These are phyloP conservation scores for Strigamia transsilvanica DNA, from an alignment of 2,888 invertebrate genomes.

Conservation along the genomic window DNA sequence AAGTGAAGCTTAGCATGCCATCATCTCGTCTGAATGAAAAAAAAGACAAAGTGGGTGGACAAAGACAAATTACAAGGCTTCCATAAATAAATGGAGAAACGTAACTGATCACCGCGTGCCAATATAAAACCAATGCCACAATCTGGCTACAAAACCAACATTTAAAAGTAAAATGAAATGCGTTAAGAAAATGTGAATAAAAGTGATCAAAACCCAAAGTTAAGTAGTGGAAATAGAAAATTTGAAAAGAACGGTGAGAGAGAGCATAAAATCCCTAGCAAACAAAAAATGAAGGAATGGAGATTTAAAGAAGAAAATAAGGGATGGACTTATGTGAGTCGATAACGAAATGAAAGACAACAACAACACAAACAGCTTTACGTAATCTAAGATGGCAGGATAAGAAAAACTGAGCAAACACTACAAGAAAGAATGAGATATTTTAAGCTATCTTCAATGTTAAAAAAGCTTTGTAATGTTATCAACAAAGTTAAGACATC, in stretches of 20 bases:
- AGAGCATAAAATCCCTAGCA: not conserved
- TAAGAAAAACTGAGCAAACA: no score
- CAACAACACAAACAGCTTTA: not conserved
- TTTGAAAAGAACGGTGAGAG: not conserved
- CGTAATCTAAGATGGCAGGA: no score
- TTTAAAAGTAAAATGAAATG: not conserved
- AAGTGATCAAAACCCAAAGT: not conserved
- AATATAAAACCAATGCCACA: not conserved
- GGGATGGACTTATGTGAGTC: not conserved
- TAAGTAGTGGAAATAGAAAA: not conserved
- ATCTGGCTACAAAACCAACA: not conserved
- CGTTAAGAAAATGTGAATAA: not conserved
- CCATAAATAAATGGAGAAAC: not conserved
- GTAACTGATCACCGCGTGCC: not conserved
- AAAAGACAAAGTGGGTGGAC: constrained; percentile 23
- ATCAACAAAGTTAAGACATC: no score
- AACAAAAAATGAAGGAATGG: not conserved
- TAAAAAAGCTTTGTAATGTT: no score
- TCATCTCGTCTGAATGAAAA: constrained; percentile 6
- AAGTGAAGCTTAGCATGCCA: constrained; percentile 7
- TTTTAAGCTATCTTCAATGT: no score
- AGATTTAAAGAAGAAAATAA: not conserved
- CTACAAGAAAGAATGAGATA: no score
- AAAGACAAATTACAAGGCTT: constrained; percentile 10
- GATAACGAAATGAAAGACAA: not conserved